phyloP scores from a whole-genome alignment of 2,888 invertebrate genomes.

The Leptinotarsa rubiginosa region DNA sequence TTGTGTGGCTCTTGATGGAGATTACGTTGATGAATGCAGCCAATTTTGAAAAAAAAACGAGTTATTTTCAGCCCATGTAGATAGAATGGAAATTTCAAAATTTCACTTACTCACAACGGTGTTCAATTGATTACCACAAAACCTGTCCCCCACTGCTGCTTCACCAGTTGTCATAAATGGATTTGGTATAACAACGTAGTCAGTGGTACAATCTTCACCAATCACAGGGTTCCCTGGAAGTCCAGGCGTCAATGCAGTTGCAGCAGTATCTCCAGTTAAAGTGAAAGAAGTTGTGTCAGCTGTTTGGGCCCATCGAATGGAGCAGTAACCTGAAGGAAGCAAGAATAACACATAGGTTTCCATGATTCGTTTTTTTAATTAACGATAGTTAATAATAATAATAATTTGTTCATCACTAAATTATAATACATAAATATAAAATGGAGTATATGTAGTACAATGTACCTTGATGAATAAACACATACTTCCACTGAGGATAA shows the following conservation, averaged over 20 bases:
- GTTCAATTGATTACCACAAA: constrained; percentile 80
- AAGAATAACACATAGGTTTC: too few relatives aligned
- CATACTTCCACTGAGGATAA: too few relatives aligned
- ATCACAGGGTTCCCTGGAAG: constrained; percentile 72
- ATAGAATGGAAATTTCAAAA: not conserved
- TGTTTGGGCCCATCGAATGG: constrained; percentile 74
- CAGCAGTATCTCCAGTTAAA: constrained; percentile 77
- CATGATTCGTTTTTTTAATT: too few relatives aligned
- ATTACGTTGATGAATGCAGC: too few relatives aligned
- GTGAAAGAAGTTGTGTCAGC: constrained; percentile 75
- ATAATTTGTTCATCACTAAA: too few relatives aligned
- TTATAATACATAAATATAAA: too few relatives aligned
- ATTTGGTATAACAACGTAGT: constrained; percentile 82
- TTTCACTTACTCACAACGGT: constrained; percentile 72
- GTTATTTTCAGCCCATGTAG: too few relatives aligned
- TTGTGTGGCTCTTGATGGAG: too few relatives aligned
- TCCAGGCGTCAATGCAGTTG: constrained; percentile 69
- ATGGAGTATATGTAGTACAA: too few relatives aligned
- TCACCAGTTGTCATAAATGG: constrained; percentile 66
- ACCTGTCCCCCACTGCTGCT: constrained; percentile 72
- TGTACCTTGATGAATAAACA: too few relatives aligned
- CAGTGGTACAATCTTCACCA: constrained; percentile 74
- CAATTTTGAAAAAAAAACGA: too few relatives aligned
- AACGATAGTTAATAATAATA: too few relatives aligned
- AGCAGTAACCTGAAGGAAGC: constrained; percentile 73